Base-by-base conservation (phyloP, 2,888 invertebrate species). In the Luffia ferchaultella region DNA sequence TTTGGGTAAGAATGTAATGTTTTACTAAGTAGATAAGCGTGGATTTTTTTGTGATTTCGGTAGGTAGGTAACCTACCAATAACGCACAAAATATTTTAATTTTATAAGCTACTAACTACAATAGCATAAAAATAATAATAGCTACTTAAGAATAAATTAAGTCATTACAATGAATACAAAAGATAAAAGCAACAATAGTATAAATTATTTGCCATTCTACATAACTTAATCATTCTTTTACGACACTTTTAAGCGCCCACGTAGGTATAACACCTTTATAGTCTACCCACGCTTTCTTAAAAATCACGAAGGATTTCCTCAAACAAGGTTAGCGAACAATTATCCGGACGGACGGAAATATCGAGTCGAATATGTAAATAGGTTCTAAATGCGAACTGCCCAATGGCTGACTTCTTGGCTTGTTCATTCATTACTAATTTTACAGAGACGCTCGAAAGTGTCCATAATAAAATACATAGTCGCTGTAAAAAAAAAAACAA, bases 331-430 rank as follows among this genome's bases (percentile, higher is more conserved):
- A 68, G 60, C 62, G 66, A 68, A 73, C 67, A 69, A 73, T 70
- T 68, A 70, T 18, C 18, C 18, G 66, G 64, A 60, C 60, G 62
- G 57, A 67, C 79, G 79, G 80, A 80, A 80, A 82, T 68, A 70
- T 70, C 73, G 73, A 72, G 71, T 70, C 67, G 65, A 72, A 74
- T 74, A 80, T 78, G 76, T 72, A 73, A 78, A 79, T 76, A 56
- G 55, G 60, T 70, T 70, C 65, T 60, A 67, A 71, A 63, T 58
- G 63, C 68, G 68, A 67, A 64, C 61, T 54, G 50, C 64, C 63
- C 60, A 46, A 20, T 30, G 30, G 2, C 64, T 63, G 58, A 49
- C 57, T 61, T 62, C 63, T 63, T 63, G 63, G 67, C 64, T 58
- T 64, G 70, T 75, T 78, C 82, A 82, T 80, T 82, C 78, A 80